These are phyloP conservation scores for Pseudomyrmex pallidus DNA, from an alignment of 1,140 invertebrate species.

Conservation along the genomic window DNA sequence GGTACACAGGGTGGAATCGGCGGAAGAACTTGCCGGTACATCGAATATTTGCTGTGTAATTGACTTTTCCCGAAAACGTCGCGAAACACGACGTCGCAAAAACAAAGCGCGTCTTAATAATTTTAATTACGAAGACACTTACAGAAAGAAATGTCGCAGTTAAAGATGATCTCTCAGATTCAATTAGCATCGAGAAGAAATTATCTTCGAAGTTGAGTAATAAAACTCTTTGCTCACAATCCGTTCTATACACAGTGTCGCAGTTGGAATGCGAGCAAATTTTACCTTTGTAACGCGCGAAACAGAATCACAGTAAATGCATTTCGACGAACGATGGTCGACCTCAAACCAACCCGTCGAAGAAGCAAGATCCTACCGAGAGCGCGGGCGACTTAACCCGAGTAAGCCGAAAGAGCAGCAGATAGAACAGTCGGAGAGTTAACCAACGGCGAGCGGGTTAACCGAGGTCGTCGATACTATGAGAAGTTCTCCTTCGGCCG, in stretches of 20 bases:
- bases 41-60: constrained; percentile 11
- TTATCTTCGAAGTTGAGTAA: not conserved
- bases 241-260: not conserved
- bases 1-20: constrained; percentile 20
- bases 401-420: constrained; percentile 26
- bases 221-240: not conserved
- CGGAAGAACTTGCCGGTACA: not conserved
- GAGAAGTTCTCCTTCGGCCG: not conserved
- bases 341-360: constrained; percentile 58
- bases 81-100: constrained; percentile 3
- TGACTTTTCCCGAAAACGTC: constrained; percentile 18
- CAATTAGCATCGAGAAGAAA: not conserved
- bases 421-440: constrained; percentile 46
- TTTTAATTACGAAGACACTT: not conserved
- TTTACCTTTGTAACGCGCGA: constrained; percentile 44
- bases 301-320: constrained; percentile 58
- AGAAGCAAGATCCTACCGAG: constrained; percentile 3
- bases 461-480: constrained; percentile 44
- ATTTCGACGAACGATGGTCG: constrained; percentile 36
- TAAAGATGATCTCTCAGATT: not conserved
- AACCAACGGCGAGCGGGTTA: constrained; percentile 24
- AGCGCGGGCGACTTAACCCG: constrained; percentile 29
- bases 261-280: not conserved
- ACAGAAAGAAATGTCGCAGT: no score
- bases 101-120: not conserved